A percentile compares a stretch with the other conserved stretches of the same genome.
Conservation (phyloP, 2,888 invertebrate genomes). For the Pristionchus mayeri region DNA sequence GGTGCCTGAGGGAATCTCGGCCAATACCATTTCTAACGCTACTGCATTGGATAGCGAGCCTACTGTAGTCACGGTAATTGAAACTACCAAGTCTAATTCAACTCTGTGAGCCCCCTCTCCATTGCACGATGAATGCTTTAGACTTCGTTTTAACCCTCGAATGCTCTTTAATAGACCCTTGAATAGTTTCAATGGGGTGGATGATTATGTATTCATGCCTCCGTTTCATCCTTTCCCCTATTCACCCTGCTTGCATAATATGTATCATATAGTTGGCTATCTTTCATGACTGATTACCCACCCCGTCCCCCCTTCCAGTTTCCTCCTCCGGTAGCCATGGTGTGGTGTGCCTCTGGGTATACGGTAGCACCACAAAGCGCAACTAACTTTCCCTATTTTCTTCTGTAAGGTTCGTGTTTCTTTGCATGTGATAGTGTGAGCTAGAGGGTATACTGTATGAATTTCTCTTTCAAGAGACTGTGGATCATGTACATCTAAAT, state of each 20-base stretch:
- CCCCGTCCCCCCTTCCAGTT: not conserved
- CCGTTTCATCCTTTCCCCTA: not conserved
- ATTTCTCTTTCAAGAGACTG: conserved; percentile 30
- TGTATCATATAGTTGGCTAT: conserved; percentile 32
- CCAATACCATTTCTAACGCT: not conserved
- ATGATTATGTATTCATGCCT: not conserved
- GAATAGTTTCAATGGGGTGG: conserved; percentile 18
- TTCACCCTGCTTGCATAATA: conserved; percentile 16
- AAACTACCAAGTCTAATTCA: not conserved
- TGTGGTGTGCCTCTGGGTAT: conserved; percentile 8
- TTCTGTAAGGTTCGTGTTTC: conserved; percentile 21
- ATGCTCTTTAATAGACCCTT: not conserved
- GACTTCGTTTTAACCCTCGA: not conserved
- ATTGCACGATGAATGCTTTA: conserved; percentile 31
- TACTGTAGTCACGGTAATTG: not conserved
- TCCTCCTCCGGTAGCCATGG: not conserved
- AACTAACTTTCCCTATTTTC: not conserved
- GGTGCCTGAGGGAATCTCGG: conserved; percentile 1
- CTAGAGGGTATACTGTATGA: conserved; percentile 35
- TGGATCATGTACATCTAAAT: conserved; percentile 30
- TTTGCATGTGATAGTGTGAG: conserved; percentile 24
- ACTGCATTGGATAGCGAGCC: not conserved
- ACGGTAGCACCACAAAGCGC: conserved; percentile 28
- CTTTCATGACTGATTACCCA: conserved; percentile 24
- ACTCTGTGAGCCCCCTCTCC: not conserved